Evolutionary conservation across 2,797 vertebrate species (phyloP).

Genomic region (Neoniphon sammara): DNA sequence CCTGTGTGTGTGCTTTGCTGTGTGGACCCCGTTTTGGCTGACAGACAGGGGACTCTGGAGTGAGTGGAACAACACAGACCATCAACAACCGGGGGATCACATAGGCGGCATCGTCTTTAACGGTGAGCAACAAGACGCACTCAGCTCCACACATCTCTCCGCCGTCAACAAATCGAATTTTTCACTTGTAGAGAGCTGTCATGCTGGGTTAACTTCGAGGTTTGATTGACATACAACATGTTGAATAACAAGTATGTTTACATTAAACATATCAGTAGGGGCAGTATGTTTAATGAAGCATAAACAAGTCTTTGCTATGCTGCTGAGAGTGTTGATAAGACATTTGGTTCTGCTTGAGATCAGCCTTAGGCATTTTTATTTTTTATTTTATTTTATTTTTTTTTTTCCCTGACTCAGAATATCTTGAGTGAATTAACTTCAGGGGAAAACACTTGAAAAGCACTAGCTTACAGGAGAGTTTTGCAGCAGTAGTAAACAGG

Average conservation of each 20-base stretch:
- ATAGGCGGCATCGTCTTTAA: constrained; percentile 41
- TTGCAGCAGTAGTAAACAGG: constrained; percentile 49
- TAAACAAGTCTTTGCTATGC: constrained; percentile 5
- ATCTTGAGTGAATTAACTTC: constrained; percentile 13
- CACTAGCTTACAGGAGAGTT: constrained; percentile 18
- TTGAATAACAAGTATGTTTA: constrained; percentile 11
- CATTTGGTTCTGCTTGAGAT: constrained; percentile 13
- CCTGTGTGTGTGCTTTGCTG: constrained; percentile 77
- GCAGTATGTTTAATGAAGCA: constrained; percentile 7
- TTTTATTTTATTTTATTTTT: background rate
- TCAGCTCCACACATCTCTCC: background rate
- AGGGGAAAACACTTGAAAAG: constrained; percentile 17
- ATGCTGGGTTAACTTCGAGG: background rate
- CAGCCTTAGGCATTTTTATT: constrained; percentile 1
- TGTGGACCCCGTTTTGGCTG: constrained; percentile 82
- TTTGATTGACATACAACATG: constrained; percentile 6
- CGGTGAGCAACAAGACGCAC: constrained; percentile 67
- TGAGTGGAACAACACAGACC: constrained; percentile 54
- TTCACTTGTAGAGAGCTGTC: constrained; percentile 3
- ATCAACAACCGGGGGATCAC: constrained; percentile 21
- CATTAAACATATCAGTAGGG: constrained; percentile 3
- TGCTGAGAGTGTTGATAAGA: constrained; percentile 14
- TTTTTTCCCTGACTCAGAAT: constrained; percentile 21
- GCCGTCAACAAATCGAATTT: constrained; percentile 1
- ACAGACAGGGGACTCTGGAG: constrained; percentile 78